Base-by-base conservation (phyloP, 1,140 invertebrate species). In the Papilio dardanus region DNA sequence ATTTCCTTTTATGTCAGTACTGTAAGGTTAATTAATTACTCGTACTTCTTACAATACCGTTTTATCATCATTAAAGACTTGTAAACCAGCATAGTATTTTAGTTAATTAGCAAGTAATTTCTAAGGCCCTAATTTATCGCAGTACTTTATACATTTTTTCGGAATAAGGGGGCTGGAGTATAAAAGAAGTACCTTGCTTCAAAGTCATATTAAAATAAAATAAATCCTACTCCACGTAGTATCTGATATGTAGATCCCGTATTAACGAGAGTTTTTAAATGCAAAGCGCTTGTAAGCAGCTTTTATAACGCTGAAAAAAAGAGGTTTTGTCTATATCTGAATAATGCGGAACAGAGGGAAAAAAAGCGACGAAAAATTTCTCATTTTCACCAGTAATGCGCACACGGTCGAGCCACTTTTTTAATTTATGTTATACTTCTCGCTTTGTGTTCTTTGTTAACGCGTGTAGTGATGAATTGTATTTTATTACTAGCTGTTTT, bases 221-320 rank as follows among this genome's bases (percentile, higher is more conserved):
- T 14, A 28, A 14, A 28, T 7, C n/a, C 16, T 21, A 24, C 28
- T 5, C 14, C 33, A n/a, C 30, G 33, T 19, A 35, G n/a, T 73
- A 12, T n/a, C 21, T 58, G 71, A 58, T 54, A 73, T 73, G 71
- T 58, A 73, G 71, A 73, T 54, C 42, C 71, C n/a, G 42, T 73
- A 73, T 73, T 73, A 73, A 73, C 71, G 58, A 58, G 42, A 33
- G 46, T 28, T 73, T 73, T 71, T 58, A 54, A 73, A 73, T 73
- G 71, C 30, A 73, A 54, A 73, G 71, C 71, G 71, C 8, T 33
- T 31, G 71, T 73, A 73, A 73, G 71, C 71, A 54, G 71, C 71
- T 71, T 71, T 73, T 73, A 33, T 73, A 58, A 30, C 14, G 31
- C 42, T 46, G 69, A 50, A 24, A 33, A 19, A 54, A 73, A 73